Evolutionary conservation across 2,888 invertebrate genomes (phyloP).

Genomic region (Siphlonurus alternatus): DNA sequence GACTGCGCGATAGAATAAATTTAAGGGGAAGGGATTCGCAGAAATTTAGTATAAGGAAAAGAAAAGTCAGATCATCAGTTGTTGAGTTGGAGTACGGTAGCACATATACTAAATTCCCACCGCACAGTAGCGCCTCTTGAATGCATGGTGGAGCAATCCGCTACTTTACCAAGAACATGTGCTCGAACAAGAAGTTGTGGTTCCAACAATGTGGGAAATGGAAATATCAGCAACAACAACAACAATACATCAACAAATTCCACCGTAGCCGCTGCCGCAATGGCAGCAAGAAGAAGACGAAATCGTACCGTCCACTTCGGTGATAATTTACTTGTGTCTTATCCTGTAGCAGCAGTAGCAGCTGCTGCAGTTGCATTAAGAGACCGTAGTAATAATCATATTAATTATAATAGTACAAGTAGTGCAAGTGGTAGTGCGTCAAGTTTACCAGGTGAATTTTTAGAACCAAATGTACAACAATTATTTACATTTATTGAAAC

Average conservation of each 20-base stretch:
- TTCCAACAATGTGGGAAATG: conserved; percentile 27
- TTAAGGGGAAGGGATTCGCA: no score
- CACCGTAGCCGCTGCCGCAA: conserved; percentile 18
- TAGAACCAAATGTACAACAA: conserved; percentile 61
- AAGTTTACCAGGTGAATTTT: neutral
- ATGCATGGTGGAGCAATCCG: conserved; percentile 9
- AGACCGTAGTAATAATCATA: conserved; percentile 37
- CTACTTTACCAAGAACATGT: conserved; percentile 6
- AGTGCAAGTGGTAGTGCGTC: neutral
- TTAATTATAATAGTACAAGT: neutral
- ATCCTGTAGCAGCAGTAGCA: conserved; percentile 16
- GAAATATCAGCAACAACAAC: neutral
- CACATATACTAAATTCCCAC: neutral
- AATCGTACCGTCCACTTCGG: conserved; percentile 67
- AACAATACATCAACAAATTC: neutral
- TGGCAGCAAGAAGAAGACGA: conserved; percentile 48
- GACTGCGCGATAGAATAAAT: no score
- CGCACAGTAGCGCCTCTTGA: no score
- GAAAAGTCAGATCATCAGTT: neutral
- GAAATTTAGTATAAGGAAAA: no score
- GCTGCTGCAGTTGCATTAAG: conserved; percentile 48
- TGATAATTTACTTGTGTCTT: conserved; percentile 40
- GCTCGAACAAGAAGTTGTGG: conserved; percentile 22
- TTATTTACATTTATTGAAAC: conserved; percentile 67
- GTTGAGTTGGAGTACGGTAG: neutral